These are phyloP conservation scores for Apodemia mormo DNA, from an alignment of 2,888 invertebrate species.

Conservation along the genomic window DNA sequence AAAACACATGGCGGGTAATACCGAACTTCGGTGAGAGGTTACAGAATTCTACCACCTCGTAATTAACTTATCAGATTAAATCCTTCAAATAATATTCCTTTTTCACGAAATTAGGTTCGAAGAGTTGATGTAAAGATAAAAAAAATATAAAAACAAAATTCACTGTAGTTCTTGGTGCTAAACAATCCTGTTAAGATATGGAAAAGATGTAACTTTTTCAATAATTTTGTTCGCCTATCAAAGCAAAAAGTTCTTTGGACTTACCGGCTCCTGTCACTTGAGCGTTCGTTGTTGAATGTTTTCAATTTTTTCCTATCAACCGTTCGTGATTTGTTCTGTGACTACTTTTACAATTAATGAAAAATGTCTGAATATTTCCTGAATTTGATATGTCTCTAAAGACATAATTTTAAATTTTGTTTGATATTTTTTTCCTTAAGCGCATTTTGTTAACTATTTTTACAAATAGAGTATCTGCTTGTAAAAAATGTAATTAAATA, in stretches of 20 bases:
- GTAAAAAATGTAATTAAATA: too few species aligned
- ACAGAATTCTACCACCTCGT: too few species aligned
- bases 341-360: not conserved
- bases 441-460: too few species aligned
- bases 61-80: too few species aligned
- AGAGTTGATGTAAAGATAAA: not conserved
- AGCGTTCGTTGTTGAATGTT: conserved; percentile 1
- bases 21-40: too few species aligned
- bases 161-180: not conserved
- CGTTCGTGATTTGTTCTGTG: not conserved
- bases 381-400: not conserved
- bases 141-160: not conserved
- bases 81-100: too few species aligned
- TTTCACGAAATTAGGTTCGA: not conserved
- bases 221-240: conserved; percentile 16
- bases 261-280: not conserved
- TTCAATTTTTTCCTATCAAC: conserved; percentile 10
- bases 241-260: conserved; percentile 4
- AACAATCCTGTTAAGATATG: not conserved
- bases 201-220: conserved; percentile 17
- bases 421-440: not conserved
- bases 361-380: not conserved
- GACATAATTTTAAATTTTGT: not conserved
- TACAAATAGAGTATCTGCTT: too few species aligned
- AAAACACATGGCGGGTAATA: too few species aligned